Evolutionary conservation across 30 jellyfish, hydroid and myxozoan species (phyloP).

Genomic region (Aurelia aurita): DNA sequence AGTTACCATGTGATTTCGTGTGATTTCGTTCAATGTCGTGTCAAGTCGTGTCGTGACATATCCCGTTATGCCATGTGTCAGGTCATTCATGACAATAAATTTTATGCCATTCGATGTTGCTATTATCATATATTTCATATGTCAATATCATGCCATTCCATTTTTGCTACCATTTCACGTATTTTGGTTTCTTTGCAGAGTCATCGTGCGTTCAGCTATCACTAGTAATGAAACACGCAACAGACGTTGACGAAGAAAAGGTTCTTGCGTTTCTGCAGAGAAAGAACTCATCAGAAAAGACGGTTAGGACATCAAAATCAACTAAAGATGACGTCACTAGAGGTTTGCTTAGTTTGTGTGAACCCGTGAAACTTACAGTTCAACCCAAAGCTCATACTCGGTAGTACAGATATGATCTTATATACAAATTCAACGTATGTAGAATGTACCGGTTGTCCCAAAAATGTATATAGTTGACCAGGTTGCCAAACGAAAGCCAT

Average conservation of each 20-base stretch:
- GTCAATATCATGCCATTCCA: background rate
- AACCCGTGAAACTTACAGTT: conserved; percentile 75
- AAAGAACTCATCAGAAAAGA: conserved; percentile 26
- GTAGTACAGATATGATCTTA: background rate
- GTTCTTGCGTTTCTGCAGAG: conserved; percentile 62
- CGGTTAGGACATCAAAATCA: conserved; percentile 22
- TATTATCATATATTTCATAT: too few species aligned
- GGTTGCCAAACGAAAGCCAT: too few species aligned
- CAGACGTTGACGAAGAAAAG: conserved; percentile 83
- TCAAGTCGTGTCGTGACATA: too few species aligned
- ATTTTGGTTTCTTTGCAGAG: conserved; percentile 47
- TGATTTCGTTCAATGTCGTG: too few species aligned
- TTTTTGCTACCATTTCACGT: conserved; percentile 3
- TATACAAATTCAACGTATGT: too few species aligned
- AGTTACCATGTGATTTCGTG: too few species aligned
- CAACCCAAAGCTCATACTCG: conserved; percentile 76
- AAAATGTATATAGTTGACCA: too few species aligned
- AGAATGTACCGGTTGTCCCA: too few species aligned
- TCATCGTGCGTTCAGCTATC: conserved; percentile 72
- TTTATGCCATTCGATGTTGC: too few species aligned
- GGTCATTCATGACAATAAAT: too few species aligned
- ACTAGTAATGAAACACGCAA: conserved; percentile 60
- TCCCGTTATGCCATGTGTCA: too few species aligned
- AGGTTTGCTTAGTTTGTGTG: conserved; percentile 71
- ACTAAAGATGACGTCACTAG: conserved; percentile 56